A percentile compares a stretch with the other conserved stretches of the same genome.
Conservation (phyloP, 2,113 vertebrate species). For the Mastomys natalensis region DNA sequence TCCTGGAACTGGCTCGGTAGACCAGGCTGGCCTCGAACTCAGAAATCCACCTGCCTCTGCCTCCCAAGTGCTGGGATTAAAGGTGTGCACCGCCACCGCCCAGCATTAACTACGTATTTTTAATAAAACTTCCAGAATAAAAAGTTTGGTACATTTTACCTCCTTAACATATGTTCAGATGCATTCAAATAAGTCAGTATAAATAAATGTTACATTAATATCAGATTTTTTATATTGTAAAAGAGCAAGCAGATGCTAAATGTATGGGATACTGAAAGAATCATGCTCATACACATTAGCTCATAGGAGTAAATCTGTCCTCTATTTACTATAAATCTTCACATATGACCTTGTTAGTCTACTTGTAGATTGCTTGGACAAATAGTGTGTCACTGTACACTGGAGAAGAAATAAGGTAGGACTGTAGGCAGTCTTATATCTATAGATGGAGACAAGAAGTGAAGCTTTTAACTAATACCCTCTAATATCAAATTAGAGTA, state of each 20-base stretch:
- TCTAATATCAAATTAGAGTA: not conserved
- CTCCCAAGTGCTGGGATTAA: too few species aligned
- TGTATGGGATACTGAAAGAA: not conserved
- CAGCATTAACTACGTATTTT: conserved; percentile 67
- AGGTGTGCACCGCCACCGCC: too few species aligned
- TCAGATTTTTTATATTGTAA: conserved; percentile 3
- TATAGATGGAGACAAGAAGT: not conserved
- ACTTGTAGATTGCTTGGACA: not conserved
- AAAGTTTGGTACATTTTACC: conserved; percentile 70
- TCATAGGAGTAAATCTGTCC: conserved; percentile 25
- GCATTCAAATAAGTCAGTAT: not conserved
- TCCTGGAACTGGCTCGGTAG: too few species aligned
- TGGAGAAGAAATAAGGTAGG: not conserved
- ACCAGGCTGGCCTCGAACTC: too few species aligned
- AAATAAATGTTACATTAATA: not conserved
- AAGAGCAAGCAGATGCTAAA: not conserved
- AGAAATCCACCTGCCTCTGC: too few species aligned
- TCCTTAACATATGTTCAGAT: conserved; percentile 57
- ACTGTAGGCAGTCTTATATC: not conserved
- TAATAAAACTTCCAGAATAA: conserved; percentile 78
- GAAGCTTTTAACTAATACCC: not conserved
- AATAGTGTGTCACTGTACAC: not conserved
- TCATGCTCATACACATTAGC: not conserved
- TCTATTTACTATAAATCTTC: not conserved
- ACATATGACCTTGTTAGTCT: conserved; percentile 4